Evolutionary conservation across 1,140 invertebrate species (phyloP), one percentile per base, ranked within the genome.

Genomic region (Trachymyrmex septentrionalis): DNA sequence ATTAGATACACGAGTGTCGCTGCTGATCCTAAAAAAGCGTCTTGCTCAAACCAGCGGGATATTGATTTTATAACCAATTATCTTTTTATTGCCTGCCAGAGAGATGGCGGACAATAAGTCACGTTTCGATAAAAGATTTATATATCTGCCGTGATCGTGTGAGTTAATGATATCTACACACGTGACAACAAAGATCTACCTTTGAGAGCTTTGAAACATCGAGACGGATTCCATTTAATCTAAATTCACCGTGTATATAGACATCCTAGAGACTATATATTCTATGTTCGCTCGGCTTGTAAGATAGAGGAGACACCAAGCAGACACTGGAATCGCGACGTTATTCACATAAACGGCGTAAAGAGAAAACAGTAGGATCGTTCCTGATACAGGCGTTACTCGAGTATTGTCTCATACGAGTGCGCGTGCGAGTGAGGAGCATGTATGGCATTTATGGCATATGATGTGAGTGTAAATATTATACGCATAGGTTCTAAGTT

Each of bases 381-480:
- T 24, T 27, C 38, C 38, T 61, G 71, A n/a, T 61, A 38, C 67
- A 75, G 66, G 59, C 78, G 71, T 67, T 90, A 76, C 48, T 82
- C 44, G 19, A 75, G 77, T 57, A 86, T 73, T 67, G 77, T 64
- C 71, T 61, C 69, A 48, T 71, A 75, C 50, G 59, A 72, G 59
- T 80, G 82, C 61, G 72, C 30, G 82, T 55, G 66, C 38, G 64
- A 80, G 77, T 63, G 30, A 66, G 61, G 30, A 63, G 61, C 73
- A 84, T 76, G 88, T 92, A 92, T n/a, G n/a, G n/a, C n/a, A n/a
- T 92, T 90, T 92, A 92, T 90, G 75, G 81, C 87, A 92, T 85
- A 85, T 69, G 76, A 91, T 64, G 85, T 91, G 64, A 87, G 64
- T 92, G 92, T 93, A 92, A 87, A 94, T 92, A 93, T 88, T 88